A percentile compares a stretch with the other conserved stretches of the same genome.
These are phyloP conservation scores for Pristiophorus japonicus DNA, from an alignment of 2,113 vertebrate species.

Conservation along the genomic window DNA sequence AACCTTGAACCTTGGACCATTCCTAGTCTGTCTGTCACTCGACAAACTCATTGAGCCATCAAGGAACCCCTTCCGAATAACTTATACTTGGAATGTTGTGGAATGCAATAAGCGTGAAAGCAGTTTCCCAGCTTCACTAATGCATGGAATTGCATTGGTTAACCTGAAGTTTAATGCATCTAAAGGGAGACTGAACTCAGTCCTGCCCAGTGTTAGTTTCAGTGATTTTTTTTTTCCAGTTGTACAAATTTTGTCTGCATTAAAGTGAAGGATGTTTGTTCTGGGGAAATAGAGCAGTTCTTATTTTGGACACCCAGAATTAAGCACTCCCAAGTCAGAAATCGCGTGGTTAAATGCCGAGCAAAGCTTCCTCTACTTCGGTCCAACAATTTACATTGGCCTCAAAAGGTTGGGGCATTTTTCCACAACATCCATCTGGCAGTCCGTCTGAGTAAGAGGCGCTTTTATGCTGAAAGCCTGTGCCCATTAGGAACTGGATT, in stretches of 20 bases:
- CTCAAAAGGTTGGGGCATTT: background rate
- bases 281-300: background rate
- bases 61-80: background rate
- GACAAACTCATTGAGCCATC: background rate
- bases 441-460: background rate
- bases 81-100: background rate
- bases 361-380: background rate
- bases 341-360: background rate
- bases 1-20: background rate
- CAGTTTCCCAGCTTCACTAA: background rate
- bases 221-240: background rate
- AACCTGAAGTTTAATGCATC: background rate
- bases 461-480: background rate
- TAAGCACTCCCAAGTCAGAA: background rate
- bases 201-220: background rate
- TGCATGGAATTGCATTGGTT: background rate
- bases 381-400: background rate
- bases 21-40: background rate
- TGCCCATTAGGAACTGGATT: background rate
- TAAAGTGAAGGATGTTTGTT: background rate
- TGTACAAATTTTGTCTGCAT: background rate
- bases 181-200: background rate
- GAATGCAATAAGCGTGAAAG: conserved; percentile 1
- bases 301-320: conserved; percentile 18
- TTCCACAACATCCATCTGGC: background rate